Percentiles rank a stretch among this genome's conserved stretches.
Conservation (phyloP, 2,113 vertebrate genomes). For the Antennarius striatus region DNA sequence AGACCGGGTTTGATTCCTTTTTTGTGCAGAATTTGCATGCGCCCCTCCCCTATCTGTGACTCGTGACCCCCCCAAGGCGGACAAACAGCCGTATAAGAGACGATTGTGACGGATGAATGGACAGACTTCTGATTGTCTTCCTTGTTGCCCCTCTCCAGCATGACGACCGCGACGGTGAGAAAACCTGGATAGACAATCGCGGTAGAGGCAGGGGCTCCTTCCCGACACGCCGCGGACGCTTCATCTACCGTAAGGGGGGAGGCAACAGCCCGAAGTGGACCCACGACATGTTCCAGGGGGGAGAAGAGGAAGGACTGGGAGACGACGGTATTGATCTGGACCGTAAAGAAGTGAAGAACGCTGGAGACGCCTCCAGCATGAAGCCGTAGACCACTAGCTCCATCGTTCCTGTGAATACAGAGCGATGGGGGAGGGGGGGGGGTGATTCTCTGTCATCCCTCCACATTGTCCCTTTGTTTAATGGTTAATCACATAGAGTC, state of each 20-base stretch:
- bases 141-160: conserved; percentile 79
- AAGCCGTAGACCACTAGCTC: conserved; percentile 76
- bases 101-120: no score
- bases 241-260: conserved; percentile 88
- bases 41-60: no score
- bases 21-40: no score
- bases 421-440: not conserved
- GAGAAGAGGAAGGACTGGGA: conserved; percentile 85
- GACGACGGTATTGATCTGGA: conserved; percentile 85
- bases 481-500: conserved; percentile 20
- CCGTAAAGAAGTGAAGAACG: conserved; percentile 81
- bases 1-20: no score
- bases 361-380: conserved; percentile 70
- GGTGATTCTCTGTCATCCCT: not conserved
- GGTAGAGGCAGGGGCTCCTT: conserved; percentile 89
- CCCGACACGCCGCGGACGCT: conserved; percentile 87
- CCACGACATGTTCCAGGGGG: conserved; percentile 95
- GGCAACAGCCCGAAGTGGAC: conserved; percentile 92
- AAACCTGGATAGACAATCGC: conserved; percentile 88
- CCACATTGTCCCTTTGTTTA: conserved; percentile 9
- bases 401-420: not conserved
- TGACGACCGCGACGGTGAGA: conserved; percentile 93
- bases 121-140: no score
- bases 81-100: no score
- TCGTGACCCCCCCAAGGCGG: no score